Conservation (phyloP, 2,113 vertebrate species). For the Struthio camelus region DNA sequence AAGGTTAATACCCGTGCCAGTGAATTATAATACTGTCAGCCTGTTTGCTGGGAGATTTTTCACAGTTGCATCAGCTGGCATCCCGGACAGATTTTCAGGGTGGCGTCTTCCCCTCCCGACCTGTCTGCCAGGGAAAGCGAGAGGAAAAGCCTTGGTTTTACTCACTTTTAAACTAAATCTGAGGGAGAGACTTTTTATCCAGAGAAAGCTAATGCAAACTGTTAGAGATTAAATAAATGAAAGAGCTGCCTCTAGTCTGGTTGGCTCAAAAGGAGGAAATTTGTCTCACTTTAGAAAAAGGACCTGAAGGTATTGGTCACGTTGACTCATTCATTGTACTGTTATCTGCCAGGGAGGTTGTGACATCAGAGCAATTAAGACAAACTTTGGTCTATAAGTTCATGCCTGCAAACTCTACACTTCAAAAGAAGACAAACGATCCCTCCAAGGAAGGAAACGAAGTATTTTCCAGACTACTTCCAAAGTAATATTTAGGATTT, state of each 20-base stretch:
- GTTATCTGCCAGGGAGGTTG: slow-evolving; percentile 75
- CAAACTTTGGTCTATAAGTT: slow-evolving; percentile 78
- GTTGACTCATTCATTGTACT: slow-evolving; percentile 69
- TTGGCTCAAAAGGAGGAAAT: slow-evolving; percentile 71
- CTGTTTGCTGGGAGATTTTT: not conserved
- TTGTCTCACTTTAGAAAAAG: slow-evolving; percentile 81
- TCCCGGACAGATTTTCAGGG: not conserved
- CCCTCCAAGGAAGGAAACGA: slow-evolving; percentile 69
- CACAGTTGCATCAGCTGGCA: not conserved
- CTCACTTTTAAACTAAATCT: slow-evolving; percentile 40
- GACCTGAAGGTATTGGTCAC: slow-evolving; percentile 74
- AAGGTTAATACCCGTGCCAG: not conserved
- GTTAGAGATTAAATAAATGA: slow-evolving; percentile 71
- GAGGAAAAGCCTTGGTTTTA: not conserved
- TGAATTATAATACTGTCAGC: not conserved
- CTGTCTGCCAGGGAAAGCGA: not conserved
- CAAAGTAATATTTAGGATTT: slow-evolving; percentile 62
- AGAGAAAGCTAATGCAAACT: slow-evolving; percentile 48
- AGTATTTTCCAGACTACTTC: slow-evolving; percentile 66
- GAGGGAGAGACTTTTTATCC: slow-evolving; percentile 54
- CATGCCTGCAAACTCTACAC: slow-evolving; percentile 73
- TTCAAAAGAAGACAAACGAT: slow-evolving; percentile 79
- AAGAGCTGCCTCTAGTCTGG: slow-evolving; percentile 51
- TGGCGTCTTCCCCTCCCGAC: not conserved
- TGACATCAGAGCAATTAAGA: slow-evolving; percentile 81